Evolutionary conservation across 2,113 vertebrate genomes (phyloP).

Genomic region (Ictalurus punctatus): DNA sequence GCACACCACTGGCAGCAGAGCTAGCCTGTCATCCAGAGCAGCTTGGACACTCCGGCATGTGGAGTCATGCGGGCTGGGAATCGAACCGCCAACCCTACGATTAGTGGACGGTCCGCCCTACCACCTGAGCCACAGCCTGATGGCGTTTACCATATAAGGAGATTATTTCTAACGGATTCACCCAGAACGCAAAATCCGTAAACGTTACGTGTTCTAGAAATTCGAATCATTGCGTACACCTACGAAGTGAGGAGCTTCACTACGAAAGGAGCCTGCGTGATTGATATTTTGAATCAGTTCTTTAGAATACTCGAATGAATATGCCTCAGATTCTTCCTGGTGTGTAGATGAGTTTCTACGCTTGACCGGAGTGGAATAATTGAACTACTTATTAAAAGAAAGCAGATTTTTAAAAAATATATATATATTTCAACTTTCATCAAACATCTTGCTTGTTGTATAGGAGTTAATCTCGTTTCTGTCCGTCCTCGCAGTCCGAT

Average conservation of each 20-base stretch:
- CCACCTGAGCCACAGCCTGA: too few species aligned
- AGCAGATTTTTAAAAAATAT: background rate
- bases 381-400: background rate
- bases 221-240: background rate
- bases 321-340: background rate
- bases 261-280: background rate
- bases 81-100: too few species aligned
- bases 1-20: too few species aligned
- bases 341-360: background rate
- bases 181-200: background rate
- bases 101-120: too few species aligned
- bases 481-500: constrained; percentile 69
- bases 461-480: background rate
- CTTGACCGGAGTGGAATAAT: background rate
- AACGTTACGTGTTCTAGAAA: background rate
- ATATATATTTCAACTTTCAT: background rate
- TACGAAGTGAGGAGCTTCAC: background rate
- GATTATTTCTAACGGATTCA: background rate
- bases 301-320: background rate
- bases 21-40: too few species aligned
- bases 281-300: background rate
- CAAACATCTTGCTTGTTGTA: background rate
- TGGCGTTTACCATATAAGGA: too few species aligned
- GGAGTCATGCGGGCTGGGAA: too few species aligned
- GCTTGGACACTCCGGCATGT: too few species aligned